phyloP scores from a whole-genome alignment of 2,797 vertebrate species.

The Rhinella marina region DNA sequence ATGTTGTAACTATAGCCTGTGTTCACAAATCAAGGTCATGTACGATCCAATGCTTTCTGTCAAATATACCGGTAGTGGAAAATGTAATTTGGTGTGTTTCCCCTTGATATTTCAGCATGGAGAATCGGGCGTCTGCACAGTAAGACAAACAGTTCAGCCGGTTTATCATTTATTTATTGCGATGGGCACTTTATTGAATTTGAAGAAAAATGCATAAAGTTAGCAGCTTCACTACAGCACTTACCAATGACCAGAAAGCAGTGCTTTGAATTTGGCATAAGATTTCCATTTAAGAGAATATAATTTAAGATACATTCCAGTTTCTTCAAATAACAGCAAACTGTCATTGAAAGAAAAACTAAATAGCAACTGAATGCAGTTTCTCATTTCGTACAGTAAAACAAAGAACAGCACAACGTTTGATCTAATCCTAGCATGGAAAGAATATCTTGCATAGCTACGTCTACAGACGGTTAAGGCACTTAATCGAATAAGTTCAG shows the following conservation, averaged over 20 bases:
- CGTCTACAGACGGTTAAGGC: constrained; percentile 96
- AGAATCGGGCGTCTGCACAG: constrained; percentile 22
- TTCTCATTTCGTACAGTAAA: constrained; percentile 69
- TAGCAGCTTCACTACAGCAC: constrained; percentile 85
- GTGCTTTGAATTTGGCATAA: constrained; percentile 77
- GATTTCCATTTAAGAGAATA: constrained; percentile 67
- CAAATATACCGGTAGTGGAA: not conserved
- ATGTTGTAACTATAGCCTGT: not conserved
- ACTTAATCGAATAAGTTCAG: constrained; percentile 85
- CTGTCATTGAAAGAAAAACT: constrained; percentile 72
- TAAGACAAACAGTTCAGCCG: constrained; percentile 36
- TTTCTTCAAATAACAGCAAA: constrained; percentile 75
- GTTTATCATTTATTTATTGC: constrained; percentile 79
- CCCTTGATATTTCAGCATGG: too few species aligned
- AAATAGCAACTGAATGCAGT: constrained; percentile 73
- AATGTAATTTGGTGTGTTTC: not conserved
- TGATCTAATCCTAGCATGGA: constrained; percentile 81
- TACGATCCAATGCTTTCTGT: not conserved
- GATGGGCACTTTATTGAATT: constrained; percentile 85
- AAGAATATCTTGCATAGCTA: constrained; percentile 98
- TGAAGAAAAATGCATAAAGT: constrained; percentile 86
- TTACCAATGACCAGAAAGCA: constrained; percentile 87
- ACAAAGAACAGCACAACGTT: constrained; percentile 72
- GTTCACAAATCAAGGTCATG: not conserved
- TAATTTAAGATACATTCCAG: constrained; percentile 72